phyloP scores from a whole-genome alignment of 2,113 vertebrate genomes.

The Lasiurus cinereus region DNA sequence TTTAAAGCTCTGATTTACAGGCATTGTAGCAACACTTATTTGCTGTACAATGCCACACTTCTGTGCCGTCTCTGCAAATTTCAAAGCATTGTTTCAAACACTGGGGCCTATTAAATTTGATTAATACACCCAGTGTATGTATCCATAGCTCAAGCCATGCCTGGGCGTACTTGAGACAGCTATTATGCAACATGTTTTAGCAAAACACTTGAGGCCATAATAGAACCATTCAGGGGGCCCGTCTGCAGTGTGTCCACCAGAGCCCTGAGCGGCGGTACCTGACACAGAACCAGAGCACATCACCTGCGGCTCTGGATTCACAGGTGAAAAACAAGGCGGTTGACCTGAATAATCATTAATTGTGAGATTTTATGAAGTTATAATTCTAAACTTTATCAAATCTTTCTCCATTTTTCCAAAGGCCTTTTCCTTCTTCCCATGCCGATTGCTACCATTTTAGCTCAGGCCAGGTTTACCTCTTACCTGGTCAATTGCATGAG shows the following conservation, averaged over 20 bases:
- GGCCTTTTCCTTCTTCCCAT: background rate
- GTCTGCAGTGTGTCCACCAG: background rate
- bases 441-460: background rate
- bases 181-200: conserved; percentile 49
- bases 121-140: conserved; percentile 81
- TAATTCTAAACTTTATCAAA: background rate
- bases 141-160: conserved; percentile 63
- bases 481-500: background rate
- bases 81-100: conserved; percentile 87
- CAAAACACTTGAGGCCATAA: conserved; percentile 40
- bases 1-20: conserved; percentile 93
- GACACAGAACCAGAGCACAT: background rate
- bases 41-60: conserved; percentile 89
- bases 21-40: conserved; percentile 89
- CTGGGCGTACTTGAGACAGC: conserved; percentile 67
- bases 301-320: background rate
- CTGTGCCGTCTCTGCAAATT: conserved; percentile 82
- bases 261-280: background rate
- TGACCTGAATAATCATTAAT: background rate
- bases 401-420: background rate
- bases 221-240: background rate
- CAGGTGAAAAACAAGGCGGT: background rate
- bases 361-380: background rate
- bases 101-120: conserved; percentile 87
- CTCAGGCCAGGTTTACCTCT: background rate